Base-by-base conservation (phyloP, 2,113 vertebrate species). In the Eudyptes chrysolophus region DNA sequence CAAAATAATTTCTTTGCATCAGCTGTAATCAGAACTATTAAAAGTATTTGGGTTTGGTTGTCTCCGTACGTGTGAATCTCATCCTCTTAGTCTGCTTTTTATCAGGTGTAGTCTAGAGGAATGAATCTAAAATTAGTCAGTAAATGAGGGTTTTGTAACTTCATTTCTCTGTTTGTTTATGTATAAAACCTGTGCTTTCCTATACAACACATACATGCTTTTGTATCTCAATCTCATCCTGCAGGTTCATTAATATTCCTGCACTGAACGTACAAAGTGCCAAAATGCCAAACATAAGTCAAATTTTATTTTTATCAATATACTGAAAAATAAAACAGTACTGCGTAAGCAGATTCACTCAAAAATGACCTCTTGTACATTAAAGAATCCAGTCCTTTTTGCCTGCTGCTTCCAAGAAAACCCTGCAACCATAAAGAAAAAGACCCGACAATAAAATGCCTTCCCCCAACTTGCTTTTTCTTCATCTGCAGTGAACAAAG, bases 161-260 rank as follows among this genome's bases (percentile, higher is more conserved):
- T 95, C 3, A 26, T 82, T 83, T 94, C 40, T 85, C 58, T 64
- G 22, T 70, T 89, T 95, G 44, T 65, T 92, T 85, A 32, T 46
- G 14, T 81, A 11, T 12, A 36, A 68, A 61, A 81, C 30, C 15
- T 29, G 27, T 79, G 7, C 65, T 76, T 82, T 94, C 55, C 34
- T 87, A 1, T 68, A 19, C 42, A 40, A n/a, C 29, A 15, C 18
- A 10, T 20, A 24, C 9, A 8, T 1, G 1, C n/a, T 87, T 94
- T 79, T 4, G 0, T 78, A 79, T 95, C 57, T 82, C 70, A 82
- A 30, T 49, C 61, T 92, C 42, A 44, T 87, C 57, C 77, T 78
- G 60, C 51, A 54, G 36, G 19, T 58, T 81, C 20, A 44, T 84
- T 82, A 68, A 27, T 71, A 61, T 76, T 6, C 6, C 19, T 75